phyloP scores from a whole-genome alignment of 2,113 vertebrate genomes.

The Elgaria multicarinata region DNA sequence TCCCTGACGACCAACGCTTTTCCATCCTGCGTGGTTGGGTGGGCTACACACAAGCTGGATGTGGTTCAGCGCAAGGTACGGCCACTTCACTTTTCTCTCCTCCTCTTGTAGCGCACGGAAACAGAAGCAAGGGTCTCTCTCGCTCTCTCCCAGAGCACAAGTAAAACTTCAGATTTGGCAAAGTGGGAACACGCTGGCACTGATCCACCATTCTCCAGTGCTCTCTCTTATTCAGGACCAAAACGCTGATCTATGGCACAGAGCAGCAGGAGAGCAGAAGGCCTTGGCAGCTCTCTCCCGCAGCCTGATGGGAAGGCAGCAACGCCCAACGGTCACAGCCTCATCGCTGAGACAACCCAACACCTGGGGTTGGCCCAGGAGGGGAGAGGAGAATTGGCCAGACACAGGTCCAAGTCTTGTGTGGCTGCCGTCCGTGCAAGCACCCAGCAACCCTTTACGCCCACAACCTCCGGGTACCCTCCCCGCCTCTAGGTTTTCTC shows the following conservation, averaged over 20 bases:
- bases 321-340: not conserved
- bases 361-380: not conserved
- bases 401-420: constrained; percentile 62
- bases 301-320: not conserved
- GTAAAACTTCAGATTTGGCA: constrained; percentile 6
- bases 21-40: constrained; percentile 15
- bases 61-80: not conserved
- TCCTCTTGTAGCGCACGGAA: not conserved
- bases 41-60: not conserved
- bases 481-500: constrained; percentile 91
- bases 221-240: constrained; percentile 42
- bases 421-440: constrained; percentile 60
- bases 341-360: constrained; percentile 9
- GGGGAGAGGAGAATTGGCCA: constrained; percentile 48
- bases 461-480: constrained; percentile 28
- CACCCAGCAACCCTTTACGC: constrained; percentile 61
- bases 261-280: constrained; percentile 43
- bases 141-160: not conserved
- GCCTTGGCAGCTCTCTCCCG: not conserved
- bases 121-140: not conserved
- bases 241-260: constrained; percentile 47
- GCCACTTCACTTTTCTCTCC: constrained; percentile 23
- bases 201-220: not conserved
- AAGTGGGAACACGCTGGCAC: not conserved
- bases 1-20: too few species aligned